These are phyloP conservation scores for Tapirus terrestris DNA, from an alignment of 2,113 vertebrate genomes.

Conservation along the genomic window DNA sequence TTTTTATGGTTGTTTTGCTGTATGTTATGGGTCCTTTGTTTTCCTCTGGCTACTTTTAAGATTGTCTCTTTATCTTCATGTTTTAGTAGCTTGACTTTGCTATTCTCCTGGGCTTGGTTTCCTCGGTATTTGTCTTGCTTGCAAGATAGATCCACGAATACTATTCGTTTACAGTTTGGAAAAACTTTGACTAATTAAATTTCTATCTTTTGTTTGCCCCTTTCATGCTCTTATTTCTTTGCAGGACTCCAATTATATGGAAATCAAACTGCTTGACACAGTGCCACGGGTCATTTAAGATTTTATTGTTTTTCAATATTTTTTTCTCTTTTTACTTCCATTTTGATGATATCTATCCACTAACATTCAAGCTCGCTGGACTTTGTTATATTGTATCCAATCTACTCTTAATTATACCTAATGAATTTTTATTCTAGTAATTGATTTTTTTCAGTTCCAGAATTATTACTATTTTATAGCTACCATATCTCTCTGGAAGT, in stretches of 20 bases:
- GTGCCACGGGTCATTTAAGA: not conserved
- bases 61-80: not conserved
- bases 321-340: not conserved
- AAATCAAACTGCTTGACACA: not conserved
- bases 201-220: not conserved
- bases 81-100: not conserved
- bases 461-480: not conserved
- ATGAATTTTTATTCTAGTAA: not conserved
- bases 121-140: not conserved
- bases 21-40: not conserved
- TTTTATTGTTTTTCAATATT: not conserved
- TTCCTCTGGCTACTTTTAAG: not conserved
- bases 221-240: not conserved
- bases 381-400: not conserved
- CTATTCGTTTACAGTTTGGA: not conserved
- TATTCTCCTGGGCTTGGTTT: not conserved
- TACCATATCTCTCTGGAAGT: not conserved
- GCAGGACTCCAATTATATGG: not conserved
- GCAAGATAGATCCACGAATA: not conserved
- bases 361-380: not conserved
- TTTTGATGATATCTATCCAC: not conserved
- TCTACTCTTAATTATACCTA: not conserved
- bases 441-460: not conserved
- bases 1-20: not conserved
- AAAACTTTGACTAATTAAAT: not conserved